Evolutionary conservation across 1,140 invertebrate species (phyloP), one percentile per base, ranked within the genome.

Genomic region (Calliphora vicina): DNA sequence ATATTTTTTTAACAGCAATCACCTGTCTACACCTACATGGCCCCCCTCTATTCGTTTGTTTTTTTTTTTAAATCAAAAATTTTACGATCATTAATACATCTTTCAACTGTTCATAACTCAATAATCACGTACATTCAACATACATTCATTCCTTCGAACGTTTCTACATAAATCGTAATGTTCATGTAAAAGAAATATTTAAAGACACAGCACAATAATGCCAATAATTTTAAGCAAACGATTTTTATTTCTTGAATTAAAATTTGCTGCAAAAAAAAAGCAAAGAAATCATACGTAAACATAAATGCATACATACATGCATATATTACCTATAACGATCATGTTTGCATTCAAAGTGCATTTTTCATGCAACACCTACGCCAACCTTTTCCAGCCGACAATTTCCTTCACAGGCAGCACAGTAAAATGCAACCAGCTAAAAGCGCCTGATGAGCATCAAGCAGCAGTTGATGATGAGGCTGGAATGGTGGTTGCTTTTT

Each of bases 321-420:
- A 35, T 35, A 57, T n/a, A 57, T n/a, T 57, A 57, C 50, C 50
- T 57, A 23, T 45, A 43, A 43, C 20, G 35, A 78, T 78, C 35
- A 43, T 76, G 50, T 67, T 35, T 10, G 42, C 23, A 74, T 74
- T 74, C 72, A 76, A 20, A 42, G 73, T 76, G 29, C 27, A 43
- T 78, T 78, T 78, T 78, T 78, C 74, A 78, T 78, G 74, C 74
- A 78, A 78, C 74, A 78, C 74, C 74, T 78, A 78, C 74, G 74
- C 74, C 35, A 78, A 20, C 73, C 74, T 43, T 43, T 23, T 20
- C 12, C 71, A 73, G 26, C 27, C 71, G 71, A 17, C 74, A n/a
- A 78, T 78, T 78, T 78, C 43, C 74, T n/a, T 35, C 35, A 74
- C 5, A 17, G 9, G 74, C n/a, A 78, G 17, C 8, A n/a, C n/a